phyloP scores from a whole-genome alignment of 2,888 invertebrate genomes.

The Agonopterix subpropinquella region DNA sequence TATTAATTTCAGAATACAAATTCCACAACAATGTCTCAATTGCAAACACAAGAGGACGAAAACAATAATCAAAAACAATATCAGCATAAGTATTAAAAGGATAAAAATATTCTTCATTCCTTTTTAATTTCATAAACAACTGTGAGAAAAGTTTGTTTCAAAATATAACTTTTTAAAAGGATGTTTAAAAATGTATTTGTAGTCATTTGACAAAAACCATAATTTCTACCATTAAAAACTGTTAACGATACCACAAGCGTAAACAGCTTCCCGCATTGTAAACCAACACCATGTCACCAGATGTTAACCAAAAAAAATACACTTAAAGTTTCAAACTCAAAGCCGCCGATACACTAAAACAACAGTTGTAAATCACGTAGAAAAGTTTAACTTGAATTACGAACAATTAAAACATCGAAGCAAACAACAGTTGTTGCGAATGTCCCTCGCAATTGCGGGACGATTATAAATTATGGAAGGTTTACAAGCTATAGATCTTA shows the following conservation, averaged over 20 bases:
- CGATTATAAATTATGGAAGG: slow-evolving; percentile 67
- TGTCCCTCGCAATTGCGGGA: slow-evolving; percentile 69
- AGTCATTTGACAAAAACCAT: slow-evolving; percentile 6
- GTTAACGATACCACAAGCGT: slow-evolving; percentile 44
- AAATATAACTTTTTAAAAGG: too few species aligned
- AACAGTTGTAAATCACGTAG: slow-evolving; percentile 63
- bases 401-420: slow-evolving; percentile 72
- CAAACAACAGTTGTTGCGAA: slow-evolving; percentile 73
- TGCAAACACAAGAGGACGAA: too few species aligned
- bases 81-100: too few species aligned
- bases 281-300: slow-evolving; percentile 6
- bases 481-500: slow-evolving; percentile 71
- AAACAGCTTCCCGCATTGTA: slow-evolving; percentile 30
- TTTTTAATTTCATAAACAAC: too few species aligned
- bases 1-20: too few species aligned
- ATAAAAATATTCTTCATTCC: too few species aligned
- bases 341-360: slow-evolving; percentile 46
- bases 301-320: slow-evolving; percentile 6
- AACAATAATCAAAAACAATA: too few species aligned
- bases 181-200: background rate
- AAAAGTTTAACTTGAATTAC: slow-evolving; percentile 69
- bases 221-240: slow-evolving; percentile 39
- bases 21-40: too few species aligned
- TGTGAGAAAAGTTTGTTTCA: too few species aligned
- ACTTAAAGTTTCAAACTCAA: slow-evolving; percentile 19